Conservation (phyloP, 1,140 invertebrate genomes). For the Daktulosphaira vitifoliae region DNA sequence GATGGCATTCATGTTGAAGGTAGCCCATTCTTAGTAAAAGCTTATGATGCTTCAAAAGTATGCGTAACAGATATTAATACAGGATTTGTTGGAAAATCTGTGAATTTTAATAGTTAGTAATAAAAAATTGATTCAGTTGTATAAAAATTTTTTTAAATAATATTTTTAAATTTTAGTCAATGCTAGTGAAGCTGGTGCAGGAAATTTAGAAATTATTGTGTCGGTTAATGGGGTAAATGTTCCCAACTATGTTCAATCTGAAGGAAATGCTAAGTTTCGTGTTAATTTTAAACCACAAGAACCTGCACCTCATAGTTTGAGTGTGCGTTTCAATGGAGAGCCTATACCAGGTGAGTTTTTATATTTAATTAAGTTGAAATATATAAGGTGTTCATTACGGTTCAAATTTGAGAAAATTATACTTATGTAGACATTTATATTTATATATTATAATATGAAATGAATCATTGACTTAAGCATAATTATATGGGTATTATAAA, state of each 20-base stretch:
- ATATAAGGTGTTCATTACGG: too few relatives aligned
- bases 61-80: constrained; percentile 82
- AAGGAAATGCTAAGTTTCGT: constrained; percentile 89
- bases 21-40: constrained; percentile 90
- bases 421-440: too few relatives aligned
- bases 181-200: constrained; percentile 74
- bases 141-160: not conserved
- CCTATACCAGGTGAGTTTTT: constrained; percentile 64
- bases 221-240: constrained; percentile 96
- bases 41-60: constrained; percentile 85
- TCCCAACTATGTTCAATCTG: constrained; percentile 95
- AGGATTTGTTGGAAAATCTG: constrained; percentile 81
- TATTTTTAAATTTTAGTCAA: constrained; percentile 53
- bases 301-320: constrained; percentile 75
- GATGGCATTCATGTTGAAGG: constrained; percentile 77
- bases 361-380: too few relatives aligned
- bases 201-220: constrained; percentile 95
- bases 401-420: too few relatives aligned
- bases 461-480: too few relatives aligned
- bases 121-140: not conserved
- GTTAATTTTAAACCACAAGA: constrained; percentile 96
- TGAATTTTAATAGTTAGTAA: constrained; percentile 83
- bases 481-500: too few relatives aligned
- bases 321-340: constrained; percentile 93
- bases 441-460: too few relatives aligned